Evolutionary conservation across 2,113 vertebrate species (phyloP), one percentile per base, ranked within the genome.

Genomic region (Anoura caudifer): DNA sequence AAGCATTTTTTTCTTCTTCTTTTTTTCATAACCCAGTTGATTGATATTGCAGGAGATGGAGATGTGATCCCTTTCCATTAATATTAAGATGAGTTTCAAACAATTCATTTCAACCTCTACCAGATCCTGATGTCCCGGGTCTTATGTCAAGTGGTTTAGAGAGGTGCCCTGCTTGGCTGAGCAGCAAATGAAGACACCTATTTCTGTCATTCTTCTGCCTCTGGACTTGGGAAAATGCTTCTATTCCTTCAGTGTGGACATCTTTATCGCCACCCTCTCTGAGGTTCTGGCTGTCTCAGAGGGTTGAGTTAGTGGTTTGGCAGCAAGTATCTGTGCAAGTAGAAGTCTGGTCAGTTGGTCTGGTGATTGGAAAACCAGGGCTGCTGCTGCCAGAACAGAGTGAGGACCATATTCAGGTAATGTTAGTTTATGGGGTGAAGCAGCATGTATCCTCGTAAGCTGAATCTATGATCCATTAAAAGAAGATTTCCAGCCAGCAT

Each of bases 331-430:
- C 41, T 2, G 4, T 75, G 72, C 50, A 77, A 91, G 85, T 31
- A 85, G 76, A 82, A 52, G 88, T 90, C 91, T 96, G 81, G 87
- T 93, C 84, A 67, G 59, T 92, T 87, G 79, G 77, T 92, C 90
- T 92, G 70, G 80, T 92, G 95, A 96, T 95, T 91, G 86, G 81
- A 97, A 97, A 97, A 89, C 81, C 41, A 86, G 73, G 24, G 4
- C 41, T 56, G 33, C 61, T 59, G 52, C 83, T 54, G 41, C 82
- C 85, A 86, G 93, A 54, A 75, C 15, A n/a, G 47, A 96, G 72
- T 2, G 56, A 86, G 41, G 81, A 73, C 45, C 33, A 33, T 17
- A 9, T 77, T 79, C 72, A 89, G 85, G 59, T 72, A 91, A 63
- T 13, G 31, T 73, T 38, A 96, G 90, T 41, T 96, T 72, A 9